phyloP scores from a whole-genome alignment of 2,888 invertebrate genomes.

The Frankliniella intonsa region DNA sequence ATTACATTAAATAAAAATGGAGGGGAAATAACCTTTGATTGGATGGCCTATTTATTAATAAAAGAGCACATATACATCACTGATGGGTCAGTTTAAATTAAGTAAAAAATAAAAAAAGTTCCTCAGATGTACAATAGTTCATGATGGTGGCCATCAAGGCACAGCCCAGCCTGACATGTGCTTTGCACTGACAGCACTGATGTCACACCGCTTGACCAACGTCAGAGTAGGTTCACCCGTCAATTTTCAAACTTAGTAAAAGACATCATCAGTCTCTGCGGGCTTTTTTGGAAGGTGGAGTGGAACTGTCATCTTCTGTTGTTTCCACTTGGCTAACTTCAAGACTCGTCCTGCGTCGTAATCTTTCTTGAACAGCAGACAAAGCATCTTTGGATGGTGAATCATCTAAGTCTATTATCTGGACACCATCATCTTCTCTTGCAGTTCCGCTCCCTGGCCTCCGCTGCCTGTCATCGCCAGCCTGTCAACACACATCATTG shows the following conservation, averaged over 20 bases:
- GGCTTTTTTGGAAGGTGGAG: background rate
- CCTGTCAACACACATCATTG: conserved; percentile 22
- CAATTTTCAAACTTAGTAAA: background rate
- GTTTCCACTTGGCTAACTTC: conserved; percentile 38
- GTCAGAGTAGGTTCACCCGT: background rate
- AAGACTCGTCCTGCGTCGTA: conserved; percentile 38
- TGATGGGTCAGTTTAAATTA: conserved; percentile 1
- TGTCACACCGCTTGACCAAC: background rate
- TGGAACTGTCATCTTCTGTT: conserved; percentile 27
- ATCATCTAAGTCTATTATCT: conserved; percentile 38
- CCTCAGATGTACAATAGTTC: conserved; percentile 3
- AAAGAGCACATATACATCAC: background rate
- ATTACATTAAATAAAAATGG: conserved; percentile 25
- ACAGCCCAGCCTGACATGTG: background rate
- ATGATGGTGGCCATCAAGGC: background rate
- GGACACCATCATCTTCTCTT: conserved; percentile 32
- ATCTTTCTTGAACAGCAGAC: conserved; percentile 38
- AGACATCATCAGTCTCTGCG: conserved; percentile 12
- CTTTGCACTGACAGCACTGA: background rate
- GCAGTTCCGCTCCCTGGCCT: background rate
- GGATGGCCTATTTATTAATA: background rate
- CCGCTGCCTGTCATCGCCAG: conserved; percentile 5
- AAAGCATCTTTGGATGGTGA: conserved; percentile 37
- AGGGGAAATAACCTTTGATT: conserved; percentile 12
- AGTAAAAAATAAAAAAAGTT: conserved; percentile 15